Conservation (phyloP, 1,140 invertebrate species). For the Zaprionus ornatus region DNA sequence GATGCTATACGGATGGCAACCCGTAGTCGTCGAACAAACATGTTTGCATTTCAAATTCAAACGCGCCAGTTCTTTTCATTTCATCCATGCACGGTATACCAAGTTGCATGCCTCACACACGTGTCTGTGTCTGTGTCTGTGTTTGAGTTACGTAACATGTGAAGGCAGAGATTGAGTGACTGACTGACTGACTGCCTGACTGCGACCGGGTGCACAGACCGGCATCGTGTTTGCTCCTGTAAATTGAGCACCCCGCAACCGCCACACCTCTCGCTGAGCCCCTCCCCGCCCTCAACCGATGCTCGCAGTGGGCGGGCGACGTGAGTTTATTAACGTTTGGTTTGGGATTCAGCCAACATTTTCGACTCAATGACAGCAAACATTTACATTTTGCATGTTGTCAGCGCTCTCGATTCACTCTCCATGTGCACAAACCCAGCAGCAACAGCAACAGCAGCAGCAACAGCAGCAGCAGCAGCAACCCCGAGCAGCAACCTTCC, state of each 20-base stretch:
- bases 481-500: background rate
- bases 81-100: conserved; percentile 5
- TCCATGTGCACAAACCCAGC: background rate
- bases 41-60: conserved; percentile 79
- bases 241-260: conserved; percentile 61
- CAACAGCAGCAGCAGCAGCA: background rate
- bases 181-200: conserved; percentile 18
- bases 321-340: conserved; percentile 75
- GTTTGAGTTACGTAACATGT: conserved; percentile 1
- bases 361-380: conserved; percentile 79
- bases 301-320: conserved; percentile 9
- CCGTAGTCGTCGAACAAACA: conserved; percentile 26
- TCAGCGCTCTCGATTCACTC: conserved; percentile 42
- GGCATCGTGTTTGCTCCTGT: conserved; percentile 66
- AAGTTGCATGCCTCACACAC: conserved; percentile 33
- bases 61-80: conserved; percentile 41
- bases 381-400: conserved; percentile 75
- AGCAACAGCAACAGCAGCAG: background rate
- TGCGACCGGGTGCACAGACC: conserved; percentile 23
- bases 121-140: background rate
- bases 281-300: background rate
- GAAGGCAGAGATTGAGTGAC: conserved; percentile 21
- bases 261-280: background rate
- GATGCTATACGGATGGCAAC: conserved; percentile 4
- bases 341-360: conserved; percentile 63